Evolutionary conservation across 2,888 invertebrate species (phyloP), one percentile per base, ranked within the genome.

Genomic region (Plebejus argus): DNA sequence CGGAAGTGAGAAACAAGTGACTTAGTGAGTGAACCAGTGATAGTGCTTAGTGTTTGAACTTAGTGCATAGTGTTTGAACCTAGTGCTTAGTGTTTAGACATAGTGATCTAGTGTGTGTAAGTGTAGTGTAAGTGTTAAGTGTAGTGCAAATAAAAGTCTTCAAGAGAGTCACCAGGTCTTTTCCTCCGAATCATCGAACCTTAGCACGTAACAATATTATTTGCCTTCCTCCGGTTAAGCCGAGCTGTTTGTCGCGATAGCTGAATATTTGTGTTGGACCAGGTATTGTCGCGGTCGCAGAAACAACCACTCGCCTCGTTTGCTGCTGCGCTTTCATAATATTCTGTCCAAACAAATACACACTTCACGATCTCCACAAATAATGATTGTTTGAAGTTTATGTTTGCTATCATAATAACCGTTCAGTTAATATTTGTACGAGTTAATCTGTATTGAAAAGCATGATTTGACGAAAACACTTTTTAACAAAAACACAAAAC

Each of bases 311-410:
- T 33, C 18, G 53, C 53, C 53, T 53, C 18, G 66, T 18, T 66
- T 28, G 23, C 28, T 66, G 28, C 66, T 28, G 23, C 28, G 66
- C 66, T 66, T 66, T 66, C 66, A 33, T 66, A 66, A 33, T 66
- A 66, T 66, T 66, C 28, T 66, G 28, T 33, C 28, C 20, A 66
- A 28, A 66, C 66, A 66, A 66, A 20, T 18, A 20, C 28, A 28
- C 66, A 66, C 66, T 66, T 66, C 15, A 33, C 28, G 28, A 66
- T 66, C 66, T 66, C 66, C 66, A 66, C 66, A 66, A 15, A 66
- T 66, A 28, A 66, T 66, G 6, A 28, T 33, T 15, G 23, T 61
- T 61, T 58, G 10, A 61, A 23, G 66, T 66, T 66, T 66, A 28
- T 66, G 66, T 33, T 66, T 66, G 66, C 6, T 66, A 28, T 66